Evolutionary conservation across 2,888 invertebrate species (phyloP), one percentile per base, ranked within the genome.

Genomic region (Drosophila austrosaltans): DNA sequence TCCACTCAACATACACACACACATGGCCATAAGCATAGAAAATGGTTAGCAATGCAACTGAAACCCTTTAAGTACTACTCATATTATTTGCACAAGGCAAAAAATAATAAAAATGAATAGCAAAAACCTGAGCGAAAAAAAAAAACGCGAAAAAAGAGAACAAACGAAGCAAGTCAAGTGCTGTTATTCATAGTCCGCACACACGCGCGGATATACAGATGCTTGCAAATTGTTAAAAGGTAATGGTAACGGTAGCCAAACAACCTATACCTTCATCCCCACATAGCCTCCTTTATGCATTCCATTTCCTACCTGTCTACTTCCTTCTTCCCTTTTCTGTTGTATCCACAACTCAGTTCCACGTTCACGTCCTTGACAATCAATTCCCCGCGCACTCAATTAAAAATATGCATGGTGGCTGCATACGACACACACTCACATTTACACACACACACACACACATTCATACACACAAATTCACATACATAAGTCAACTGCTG

Each of bases 311-410:
- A 62, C 63, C 59, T 28, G 16, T 30, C 58, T 20, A 12, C n/a
- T 53, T 8, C 53, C 16, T n/a, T 2, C 58, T 39, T 48, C 48
- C 48, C 20, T 48, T 48, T 48, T 48, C 22, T 25, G 48, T 22
- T 48, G 48, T 62, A 63, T 62, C 62, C 54, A 58, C 74, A 58
- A 77, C 77, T 69, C 88, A 79, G 82, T 69, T 77, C 81, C 79
- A 83, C 83, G 78, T 78, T 73, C 88, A 84, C 79, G 84, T 85
- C 84, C 84, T 85, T 85, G 84, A 88, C 84, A 85, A 85, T 85
- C 84, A 85, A 85, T 85, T 85, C 84, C 88, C 84, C 77, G 88
- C 87, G 83, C 87, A 85, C 88, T 85, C 84, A 85, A 85, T 85
- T 85, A 85, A 88, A 85, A 85, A 86, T 84, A 84, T 84, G 88